phyloP scores from a whole-genome alignment of 2,113 vertebrate genomes.

The Scomber colias region DNA sequence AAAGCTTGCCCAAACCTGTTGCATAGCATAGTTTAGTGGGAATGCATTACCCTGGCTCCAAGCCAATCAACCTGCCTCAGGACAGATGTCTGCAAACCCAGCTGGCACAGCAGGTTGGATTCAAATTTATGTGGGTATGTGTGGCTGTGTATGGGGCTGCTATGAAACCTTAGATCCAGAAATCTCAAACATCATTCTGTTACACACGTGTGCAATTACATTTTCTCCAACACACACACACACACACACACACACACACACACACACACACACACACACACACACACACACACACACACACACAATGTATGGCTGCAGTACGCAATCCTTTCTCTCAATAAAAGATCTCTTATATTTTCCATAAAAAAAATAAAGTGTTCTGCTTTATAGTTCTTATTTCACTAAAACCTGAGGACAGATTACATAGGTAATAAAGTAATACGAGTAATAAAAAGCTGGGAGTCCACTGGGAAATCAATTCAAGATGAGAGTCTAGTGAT shows the following conservation, averaged over 20 bases:
- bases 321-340: not conserved
- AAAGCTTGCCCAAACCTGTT: not conserved
- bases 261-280: too few species aligned
- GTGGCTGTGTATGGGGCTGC: not conserved
- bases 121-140: not conserved
- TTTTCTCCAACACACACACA: not conserved
- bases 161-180: not conserved
- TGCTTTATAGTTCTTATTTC: slow-evolving; percentile 11
- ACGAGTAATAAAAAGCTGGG: slow-evolving; percentile 13
- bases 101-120: not conserved
- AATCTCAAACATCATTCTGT: not conserved
- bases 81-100: not conserved
- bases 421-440: slow-evolving; percentile 18
- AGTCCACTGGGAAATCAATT: slow-evolving; percentile 30
- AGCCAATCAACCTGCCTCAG: slow-evolving; percentile 10
- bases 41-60: not conserved
- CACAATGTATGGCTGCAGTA: not conserved
- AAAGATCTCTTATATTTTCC: not conserved
- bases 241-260: not conserved
- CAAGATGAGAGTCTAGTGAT: slow-evolving; percentile 17
- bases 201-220: not conserved
- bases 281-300: not conserved
- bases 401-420: slow-evolving; percentile 13
- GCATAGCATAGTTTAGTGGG: not conserved
- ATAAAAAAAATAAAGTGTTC: not conserved